phyloP scores from a whole-genome alignment of 2,797 vertebrate genomes.

The Scarus forsteni region DNA sequence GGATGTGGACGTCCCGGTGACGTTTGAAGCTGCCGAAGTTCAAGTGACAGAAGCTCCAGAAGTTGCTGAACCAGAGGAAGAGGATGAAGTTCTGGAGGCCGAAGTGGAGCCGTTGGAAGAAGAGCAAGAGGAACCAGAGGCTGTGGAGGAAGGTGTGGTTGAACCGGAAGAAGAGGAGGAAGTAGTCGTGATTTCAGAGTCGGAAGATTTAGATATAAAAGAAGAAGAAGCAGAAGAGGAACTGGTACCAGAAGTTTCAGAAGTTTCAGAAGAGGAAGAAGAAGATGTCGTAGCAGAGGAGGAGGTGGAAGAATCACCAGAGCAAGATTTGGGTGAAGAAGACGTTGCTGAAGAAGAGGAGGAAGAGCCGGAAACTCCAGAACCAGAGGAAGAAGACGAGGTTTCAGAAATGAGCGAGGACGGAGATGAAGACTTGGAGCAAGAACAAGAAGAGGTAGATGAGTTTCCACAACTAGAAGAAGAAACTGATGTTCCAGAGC shows the following conservation, averaged over 20 bases:
- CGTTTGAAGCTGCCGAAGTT: neutral
- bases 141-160: no score
- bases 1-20: neutral
- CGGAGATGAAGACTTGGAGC: neutral
- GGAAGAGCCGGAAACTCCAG: neutral
- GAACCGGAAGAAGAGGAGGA: neutral
- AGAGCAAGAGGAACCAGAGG: no score
- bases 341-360: neutral
- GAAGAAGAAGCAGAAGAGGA: neutral
- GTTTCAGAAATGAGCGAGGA: neutral
- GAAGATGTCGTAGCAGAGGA: neutral
- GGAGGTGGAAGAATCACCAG: neutral
- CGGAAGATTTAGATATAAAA: neutral
- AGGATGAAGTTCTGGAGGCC: neutral
- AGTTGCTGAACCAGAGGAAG: neutral
- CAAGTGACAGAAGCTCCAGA: neutral
- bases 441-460: conserved; percentile 24
- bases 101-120: neutral
- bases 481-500: neutral
- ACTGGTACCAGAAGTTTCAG: conserved; percentile 12
- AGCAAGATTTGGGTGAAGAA: neutral
- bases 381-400: neutral
- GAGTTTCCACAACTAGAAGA: conserved; percentile 13
- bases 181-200: neutral
- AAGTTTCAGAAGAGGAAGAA: conserved; percentile 23